phyloP scores from a whole-genome alignment of 2,888 invertebrate genomes.

The Orthosia cruda region DNA sequence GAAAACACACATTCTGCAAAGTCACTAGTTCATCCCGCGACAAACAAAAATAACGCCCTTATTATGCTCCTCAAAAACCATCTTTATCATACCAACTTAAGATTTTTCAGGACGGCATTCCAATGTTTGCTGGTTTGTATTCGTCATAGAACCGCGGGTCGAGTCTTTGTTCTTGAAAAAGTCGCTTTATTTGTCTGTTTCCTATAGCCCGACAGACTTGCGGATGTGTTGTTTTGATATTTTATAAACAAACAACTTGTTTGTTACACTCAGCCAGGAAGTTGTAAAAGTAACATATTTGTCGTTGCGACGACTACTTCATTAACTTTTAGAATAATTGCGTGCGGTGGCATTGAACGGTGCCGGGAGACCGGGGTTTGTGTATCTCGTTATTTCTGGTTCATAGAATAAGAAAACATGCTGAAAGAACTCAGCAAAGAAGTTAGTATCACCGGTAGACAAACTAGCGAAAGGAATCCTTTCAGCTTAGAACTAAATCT shows the following conservation, averaged over 20 bases:
- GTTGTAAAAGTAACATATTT: constrained; percentile 63
- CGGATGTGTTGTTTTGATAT: constrained; percentile 78
- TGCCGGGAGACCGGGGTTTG: constrained; percentile 8
- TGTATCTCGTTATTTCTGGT: constrained; percentile 18
- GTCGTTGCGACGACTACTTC: constrained; percentile 31
- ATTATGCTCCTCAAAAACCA: constrained; percentile 47
- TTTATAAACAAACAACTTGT: constrained; percentile 78
- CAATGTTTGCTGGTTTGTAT: constrained; percentile 73
- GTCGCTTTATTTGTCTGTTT: constrained; percentile 81
- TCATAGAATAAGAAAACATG: constrained; percentile 14
- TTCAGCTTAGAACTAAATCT: too few relatives aligned
- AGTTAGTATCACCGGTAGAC: constrained; percentile 1
- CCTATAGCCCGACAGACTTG: constrained; percentile 72
- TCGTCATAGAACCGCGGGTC: constrained; percentile 78
- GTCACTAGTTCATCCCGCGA: constrained; percentile 70
- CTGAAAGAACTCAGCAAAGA: background rate
- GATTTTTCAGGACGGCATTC: constrained; percentile 44
- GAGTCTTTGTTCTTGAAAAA: constrained; percentile 82
- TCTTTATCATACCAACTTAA: constrained; percentile 57
- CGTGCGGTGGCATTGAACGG: constrained; percentile 28
- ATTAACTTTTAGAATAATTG: constrained; percentile 55
- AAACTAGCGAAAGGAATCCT: too few relatives aligned
- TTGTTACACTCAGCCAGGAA: constrained; percentile 64
- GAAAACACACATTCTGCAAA: constrained; percentile 77
- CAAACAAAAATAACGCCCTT: constrained; percentile 24